These are phyloP conservation scores for Spheniscus humboldti DNA, from an alignment of 2,797 vertebrate genomes.

Conservation along the genomic window DNA sequence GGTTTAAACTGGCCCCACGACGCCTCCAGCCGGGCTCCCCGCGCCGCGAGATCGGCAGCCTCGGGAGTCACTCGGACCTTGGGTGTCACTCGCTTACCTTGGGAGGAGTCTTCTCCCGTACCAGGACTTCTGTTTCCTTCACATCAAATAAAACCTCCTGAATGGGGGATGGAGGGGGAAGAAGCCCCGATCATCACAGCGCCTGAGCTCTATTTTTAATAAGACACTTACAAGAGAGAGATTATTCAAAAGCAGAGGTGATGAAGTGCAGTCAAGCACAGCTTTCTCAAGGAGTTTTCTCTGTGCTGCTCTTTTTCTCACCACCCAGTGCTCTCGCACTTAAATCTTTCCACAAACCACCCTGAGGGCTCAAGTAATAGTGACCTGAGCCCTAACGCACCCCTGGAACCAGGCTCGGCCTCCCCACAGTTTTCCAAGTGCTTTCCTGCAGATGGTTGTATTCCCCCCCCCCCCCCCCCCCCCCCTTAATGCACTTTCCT, in stretches of 20 bases:
- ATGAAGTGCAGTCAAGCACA: not conserved
- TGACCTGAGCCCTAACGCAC: not conserved
- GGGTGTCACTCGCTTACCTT: constrained; percentile 50
- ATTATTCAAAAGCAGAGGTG: not conserved
- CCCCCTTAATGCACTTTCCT: not conserved
- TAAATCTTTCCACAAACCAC: not conserved
- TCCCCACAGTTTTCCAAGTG: not conserved
- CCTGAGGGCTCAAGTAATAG: not conserved
- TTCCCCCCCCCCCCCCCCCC: too few species aligned
- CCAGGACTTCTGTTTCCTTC: constrained; percentile 83
- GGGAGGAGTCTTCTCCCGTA: constrained; percentile 75
- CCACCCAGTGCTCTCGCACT: not conserved
- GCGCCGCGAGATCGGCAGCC: fast-evolving
- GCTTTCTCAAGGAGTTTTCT: not conserved
- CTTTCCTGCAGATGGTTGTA: not conserved
- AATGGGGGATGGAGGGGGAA: not conserved
- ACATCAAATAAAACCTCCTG: constrained; percentile 85
- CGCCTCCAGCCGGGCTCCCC: not conserved
- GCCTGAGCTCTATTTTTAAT: not conserved
- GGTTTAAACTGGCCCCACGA: not conserved
- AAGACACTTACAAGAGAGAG: not conserved
- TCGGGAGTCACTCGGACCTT: fast-evolving
- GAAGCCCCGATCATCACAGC: fast-evolving
- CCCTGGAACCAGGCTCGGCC: not conserved
- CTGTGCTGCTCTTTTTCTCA: not conserved